Evolutionary conservation across 2,797 vertebrate species (phyloP), one percentile per base, ranked within the genome.

Genomic region (Enteromius radiatus): DNA sequence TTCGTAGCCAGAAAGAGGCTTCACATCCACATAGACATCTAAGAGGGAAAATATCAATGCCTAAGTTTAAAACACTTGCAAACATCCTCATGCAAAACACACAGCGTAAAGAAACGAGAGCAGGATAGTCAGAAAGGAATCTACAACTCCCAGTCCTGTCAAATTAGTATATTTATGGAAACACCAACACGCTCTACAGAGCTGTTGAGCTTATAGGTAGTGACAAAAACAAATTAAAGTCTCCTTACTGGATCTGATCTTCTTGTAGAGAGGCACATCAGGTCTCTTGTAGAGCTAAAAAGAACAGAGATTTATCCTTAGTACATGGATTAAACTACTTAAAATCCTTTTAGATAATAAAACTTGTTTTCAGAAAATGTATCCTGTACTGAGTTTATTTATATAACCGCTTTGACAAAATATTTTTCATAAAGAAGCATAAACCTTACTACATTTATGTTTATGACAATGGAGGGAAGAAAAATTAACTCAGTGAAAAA

Each of bases 11-110:
- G 97, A 99, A n/a, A 99, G 96, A 69, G 98, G 98, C 87, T 99
- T 99, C 84, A 99, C 98, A 75, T 99, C 98, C 90, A 99, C 98
- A 17, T 99, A 99, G 47, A 99, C 97, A 88, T 99, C 98, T 95
- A 85, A 61, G 23, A 54, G 19, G n/a, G 9, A 77, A 28, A 67
- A 82, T 5, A 33, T 38, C 0, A 41, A 61, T n/a, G 11, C 11
- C n/a, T 38, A 61, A 59, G 7, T 38, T 7, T 64, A 31, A 52
- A 65, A 64, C 28, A 23, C 19, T 2, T 0, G 14, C 33, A 52
- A 8, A 47, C 7, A 23, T 54, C 65, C 7, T 19, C n/a, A 68
- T 8, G 10, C 12, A 23, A 47, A 43, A 19, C 19, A 26, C 36
- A 23, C 64, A 33, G 43, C 21, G 8, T 17, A 19, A 1, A 61